Conservation (phyloP, 1,140 invertebrate genomes). For the Meloidogyne exigua region DNA sequence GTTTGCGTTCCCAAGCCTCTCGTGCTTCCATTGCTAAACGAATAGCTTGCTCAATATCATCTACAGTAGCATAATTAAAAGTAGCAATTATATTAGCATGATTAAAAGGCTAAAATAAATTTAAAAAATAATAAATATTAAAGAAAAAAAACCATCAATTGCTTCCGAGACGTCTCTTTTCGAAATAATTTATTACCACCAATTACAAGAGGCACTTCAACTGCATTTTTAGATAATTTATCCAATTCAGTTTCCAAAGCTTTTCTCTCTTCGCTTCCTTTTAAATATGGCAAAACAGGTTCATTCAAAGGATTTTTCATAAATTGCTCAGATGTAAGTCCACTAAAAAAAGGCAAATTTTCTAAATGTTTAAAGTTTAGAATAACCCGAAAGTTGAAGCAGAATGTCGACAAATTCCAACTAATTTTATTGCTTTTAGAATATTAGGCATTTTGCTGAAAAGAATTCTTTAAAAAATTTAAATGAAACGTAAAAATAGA, state of each 20-base stretch:
- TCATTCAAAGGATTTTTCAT: slow-evolving; percentile 67
- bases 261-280: slow-evolving; percentile 78
- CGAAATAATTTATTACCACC: slow-evolving; percentile 54
- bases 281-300: slow-evolving; percentile 72
- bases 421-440: background rate
- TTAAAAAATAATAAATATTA: background rate
- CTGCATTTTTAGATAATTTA: slow-evolving; percentile 52
- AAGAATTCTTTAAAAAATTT: too few relatives aligned
- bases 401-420: background rate
- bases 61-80: slow-evolving; percentile 54
- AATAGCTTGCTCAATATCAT: slow-evolving; percentile 46
- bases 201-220: slow-evolving; percentile 57
- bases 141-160: slow-evolving; percentile 54
- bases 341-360: slow-evolving; percentile 36
- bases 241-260: slow-evolving; percentile 76
- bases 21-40: slow-evolving; percentile 34
- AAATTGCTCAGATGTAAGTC: slow-evolving; percentile 60
- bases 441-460: too few relatives aligned
- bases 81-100: slow-evolving; percentile 46
- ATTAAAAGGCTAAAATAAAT: slow-evolving; percentile 58
- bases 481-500: too few relatives aligned
- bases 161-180: slow-evolving; percentile 44
- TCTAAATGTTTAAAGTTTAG: background rate
- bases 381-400: background rate
- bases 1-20: slow-evolving; percentile 48